These are phyloP conservation scores for Molorchus minor DNA, from an alignment of 2,888 invertebrate genomes.

Conservation along the genomic window DNA sequence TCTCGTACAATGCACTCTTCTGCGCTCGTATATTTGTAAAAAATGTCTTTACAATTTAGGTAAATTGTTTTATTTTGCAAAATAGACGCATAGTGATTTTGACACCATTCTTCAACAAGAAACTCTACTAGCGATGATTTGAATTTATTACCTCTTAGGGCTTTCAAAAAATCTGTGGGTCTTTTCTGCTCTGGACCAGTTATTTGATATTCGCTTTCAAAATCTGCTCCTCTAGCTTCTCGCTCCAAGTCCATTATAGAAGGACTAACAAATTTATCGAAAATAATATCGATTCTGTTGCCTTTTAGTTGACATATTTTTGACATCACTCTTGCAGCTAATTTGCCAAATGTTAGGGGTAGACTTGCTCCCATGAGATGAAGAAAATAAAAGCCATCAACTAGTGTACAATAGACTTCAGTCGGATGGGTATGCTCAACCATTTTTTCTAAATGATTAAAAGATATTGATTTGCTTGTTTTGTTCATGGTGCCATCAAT, in stretches of 20 bases:
- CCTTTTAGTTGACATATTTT: slow-evolving; percentile 22
- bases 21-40: too few relatives aligned
- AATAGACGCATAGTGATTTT: too few relatives aligned
- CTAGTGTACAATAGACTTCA: slow-evolving; percentile 27
- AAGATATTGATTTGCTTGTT: slow-evolving; percentile 28
- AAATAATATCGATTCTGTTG: slow-evolving; percentile 21
- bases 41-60: too few relatives aligned
- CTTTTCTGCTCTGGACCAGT: background rate
- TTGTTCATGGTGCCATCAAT: slow-evolving; percentile 32
- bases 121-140: background rate
- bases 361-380: slow-evolving; percentile 10
- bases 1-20: too few relatives aligned
- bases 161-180: background rate
- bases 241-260: slow-evolving; percentile 28
- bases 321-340: slow-evolving; percentile 17
- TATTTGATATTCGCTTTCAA: slow-evolving; percentile 11
- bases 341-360: slow-evolving; percentile 21
- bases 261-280: slow-evolving; percentile 23
- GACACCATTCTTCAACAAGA: background rate
- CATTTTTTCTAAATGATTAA: slow-evolving; percentile 23
- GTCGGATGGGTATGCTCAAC: slow-evolving; percentile 7
- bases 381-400: slow-evolving; percentile 29
- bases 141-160: background rate
- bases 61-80: too few relatives aligned
- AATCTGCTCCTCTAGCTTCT: slow-evolving; percentile 1